These are phyloP conservation scores for Gallinago paraguaiae DNA, from an alignment of 2,113 vertebrate species.

Conservation along the genomic window DNA sequence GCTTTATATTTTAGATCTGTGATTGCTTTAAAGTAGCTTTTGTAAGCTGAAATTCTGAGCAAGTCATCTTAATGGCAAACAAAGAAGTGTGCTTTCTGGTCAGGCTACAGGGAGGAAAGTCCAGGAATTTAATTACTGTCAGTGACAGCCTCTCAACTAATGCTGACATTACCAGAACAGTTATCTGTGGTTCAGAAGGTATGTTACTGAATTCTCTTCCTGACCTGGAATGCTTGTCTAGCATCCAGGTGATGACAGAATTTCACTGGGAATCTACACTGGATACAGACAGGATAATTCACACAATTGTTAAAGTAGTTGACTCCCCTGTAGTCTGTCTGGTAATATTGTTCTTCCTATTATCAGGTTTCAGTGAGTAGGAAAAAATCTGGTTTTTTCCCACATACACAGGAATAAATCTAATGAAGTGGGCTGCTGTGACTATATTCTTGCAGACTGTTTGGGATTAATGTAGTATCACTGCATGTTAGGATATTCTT, in stretches of 20 bases:
- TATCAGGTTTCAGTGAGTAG: neutral
- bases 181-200: constrained; percentile 17
- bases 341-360: neutral
- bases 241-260: constrained; percentile 2
- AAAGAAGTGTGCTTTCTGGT: neutral
- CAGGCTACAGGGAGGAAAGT: neutral
- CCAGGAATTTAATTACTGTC: neutral
- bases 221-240: neutral
- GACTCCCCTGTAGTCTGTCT: neutral
- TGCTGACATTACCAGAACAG: neutral
- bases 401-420: neutral
- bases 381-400: neutral
- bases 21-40: neutral
- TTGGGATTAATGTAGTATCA: neutral
- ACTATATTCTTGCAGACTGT: neutral
- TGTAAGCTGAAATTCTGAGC: neutral
- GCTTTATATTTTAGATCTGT: neutral
- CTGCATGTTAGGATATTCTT: neutral
- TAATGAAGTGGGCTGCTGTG: neutral
- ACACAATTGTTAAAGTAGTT: neutral
- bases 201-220: neutral
- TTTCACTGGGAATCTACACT: neutral
- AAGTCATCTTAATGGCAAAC: neutral
- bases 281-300: constrained; percentile 4
- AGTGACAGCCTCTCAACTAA: neutral